phyloP scores from a whole-genome alignment of 2,888 invertebrate species.

The Tuta absoluta region DNA sequence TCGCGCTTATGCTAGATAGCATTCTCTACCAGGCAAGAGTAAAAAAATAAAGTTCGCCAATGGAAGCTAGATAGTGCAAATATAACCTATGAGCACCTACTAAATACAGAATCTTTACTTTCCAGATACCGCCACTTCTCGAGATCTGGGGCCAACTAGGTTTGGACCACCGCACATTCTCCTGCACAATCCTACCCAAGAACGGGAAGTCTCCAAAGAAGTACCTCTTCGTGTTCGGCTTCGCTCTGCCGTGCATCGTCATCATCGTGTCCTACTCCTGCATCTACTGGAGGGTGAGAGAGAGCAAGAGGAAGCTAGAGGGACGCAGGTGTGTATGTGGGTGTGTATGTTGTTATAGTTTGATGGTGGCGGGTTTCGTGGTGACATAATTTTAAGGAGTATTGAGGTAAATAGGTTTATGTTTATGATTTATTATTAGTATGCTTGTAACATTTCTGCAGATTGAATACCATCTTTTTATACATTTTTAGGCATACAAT shows the following conservation, averaged over 20 bases:
- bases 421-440: too few relatives aligned
- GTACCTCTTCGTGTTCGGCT: conserved; percentile 90
- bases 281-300: conserved; percentile 90
- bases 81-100: too few relatives aligned
- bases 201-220: conserved; percentile 91
- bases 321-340: conserved; percentile 84
- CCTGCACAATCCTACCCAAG: conserved; percentile 91
- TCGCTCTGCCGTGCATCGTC: conserved; percentile 90
- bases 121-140: conserved; percentile 88
- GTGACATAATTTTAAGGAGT: too few relatives aligned
- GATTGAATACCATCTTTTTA: too few relatives aligned
- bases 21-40: too few relatives aligned
- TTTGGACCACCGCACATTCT: conserved; percentile 89
- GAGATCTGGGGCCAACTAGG: conserved; percentile 93
- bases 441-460: too few relatives aligned
- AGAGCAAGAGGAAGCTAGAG: conserved; percentile 87
- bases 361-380: conserved; percentile 28
- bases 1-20: too few relatives aligned
- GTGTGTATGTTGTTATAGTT: conserved; percentile 58
- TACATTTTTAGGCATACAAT: too few relatives aligned
- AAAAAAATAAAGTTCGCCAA: too few relatives aligned
- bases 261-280: conserved; percentile 93
- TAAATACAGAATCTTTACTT: conserved; percentile 33
- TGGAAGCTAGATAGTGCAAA: too few relatives aligned
- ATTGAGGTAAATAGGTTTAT: not conserved